A percentile compares a stretch with the other conserved stretches of the same genome.
phyloP scores from a whole-genome alignment of 1,140 invertebrate genomes.

The Paralvinella palmiformis region DNA sequence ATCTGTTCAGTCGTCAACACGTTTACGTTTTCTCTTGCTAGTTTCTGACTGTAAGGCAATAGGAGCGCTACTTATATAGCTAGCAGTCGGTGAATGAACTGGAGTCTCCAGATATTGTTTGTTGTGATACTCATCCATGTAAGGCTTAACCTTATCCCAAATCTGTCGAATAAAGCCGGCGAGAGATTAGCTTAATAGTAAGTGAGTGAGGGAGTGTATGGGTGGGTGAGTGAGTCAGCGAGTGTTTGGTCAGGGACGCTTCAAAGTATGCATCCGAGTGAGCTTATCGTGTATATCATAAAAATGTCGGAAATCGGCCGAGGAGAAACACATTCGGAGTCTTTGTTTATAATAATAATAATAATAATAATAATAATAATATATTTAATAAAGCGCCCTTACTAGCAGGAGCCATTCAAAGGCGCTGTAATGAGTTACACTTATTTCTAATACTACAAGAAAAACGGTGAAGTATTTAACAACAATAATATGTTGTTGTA shows the following conservation, averaged over 20 bases:
- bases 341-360: neutral
- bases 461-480: too few relatives aligned
- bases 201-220: neutral
- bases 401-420: too few relatives aligned
- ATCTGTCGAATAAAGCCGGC: constrained; percentile 26
- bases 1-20: neutral
- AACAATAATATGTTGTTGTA: too few relatives aligned
- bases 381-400: too few relatives aligned
- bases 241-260: too few relatives aligned
- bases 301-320: too few relatives aligned
- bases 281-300: neutral
- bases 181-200: neutral
- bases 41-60: neutral
- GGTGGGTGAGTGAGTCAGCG: neutral
- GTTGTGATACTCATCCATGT: constrained; percentile 43
- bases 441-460: too few relatives aligned
- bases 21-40: neutral
- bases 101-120: constrained; percentile 36
- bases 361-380: too few relatives aligned
- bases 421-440: too few relatives aligned
- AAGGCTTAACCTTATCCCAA: constrained; percentile 38
- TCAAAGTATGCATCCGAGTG: too few relatives aligned
- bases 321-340: neutral
- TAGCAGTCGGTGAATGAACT: constrained; percentile 42
- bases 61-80: constrained; percentile 4